phyloP scores from a whole-genome alignment of 2,797 vertebrate genomes.

The Sphaeramia orbicularis region DNA sequence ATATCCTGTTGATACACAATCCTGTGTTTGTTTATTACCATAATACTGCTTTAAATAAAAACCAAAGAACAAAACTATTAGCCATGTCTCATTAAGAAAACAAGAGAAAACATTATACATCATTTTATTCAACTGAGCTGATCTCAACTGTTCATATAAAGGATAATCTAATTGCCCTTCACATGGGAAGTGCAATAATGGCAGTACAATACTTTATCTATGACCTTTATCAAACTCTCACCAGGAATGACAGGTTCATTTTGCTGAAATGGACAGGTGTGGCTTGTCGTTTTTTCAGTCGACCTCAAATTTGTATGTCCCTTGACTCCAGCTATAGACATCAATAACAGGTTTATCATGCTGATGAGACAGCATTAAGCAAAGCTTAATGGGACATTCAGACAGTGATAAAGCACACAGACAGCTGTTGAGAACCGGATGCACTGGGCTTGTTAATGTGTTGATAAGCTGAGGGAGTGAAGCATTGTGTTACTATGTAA shows the following conservation, averaged over 20 bases:
- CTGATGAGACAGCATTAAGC: constrained; percentile 75
- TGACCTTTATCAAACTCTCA: constrained; percentile 64
- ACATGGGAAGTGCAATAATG: constrained; percentile 22
- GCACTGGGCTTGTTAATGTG: constrained; percentile 70
- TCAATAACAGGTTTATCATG: constrained; percentile 75
- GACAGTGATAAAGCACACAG: constrained; percentile 72
- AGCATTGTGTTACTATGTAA: constrained; percentile 13
- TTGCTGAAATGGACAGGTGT: constrained; percentile 56
- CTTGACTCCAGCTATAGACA: constrained; percentile 56
- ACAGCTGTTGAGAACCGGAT: constrained; percentile 73
- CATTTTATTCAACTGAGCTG: constrained; percentile 6
- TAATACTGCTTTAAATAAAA: constrained; percentile 48
- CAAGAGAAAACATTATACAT: constrained; percentile 10
- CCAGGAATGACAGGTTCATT: constrained; percentile 44
- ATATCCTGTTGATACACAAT: constrained; percentile 47
- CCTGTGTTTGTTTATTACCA: constrained; percentile 51
- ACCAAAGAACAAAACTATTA: constrained; percentile 19
- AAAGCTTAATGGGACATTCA: constrained; percentile 71
- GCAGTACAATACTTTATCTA: constrained; percentile 38
- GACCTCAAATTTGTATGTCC: constrained; percentile 62
- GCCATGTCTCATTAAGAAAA: constrained; percentile 10
- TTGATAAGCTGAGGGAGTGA: constrained; percentile 52
- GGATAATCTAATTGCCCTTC: constrained; percentile 51
- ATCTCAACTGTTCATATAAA: constrained; percentile 11
- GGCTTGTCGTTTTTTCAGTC: constrained; percentile 54